Conservation (phyloP, 2,888 invertebrate genomes). For the Aleiodes alternator region DNA sequence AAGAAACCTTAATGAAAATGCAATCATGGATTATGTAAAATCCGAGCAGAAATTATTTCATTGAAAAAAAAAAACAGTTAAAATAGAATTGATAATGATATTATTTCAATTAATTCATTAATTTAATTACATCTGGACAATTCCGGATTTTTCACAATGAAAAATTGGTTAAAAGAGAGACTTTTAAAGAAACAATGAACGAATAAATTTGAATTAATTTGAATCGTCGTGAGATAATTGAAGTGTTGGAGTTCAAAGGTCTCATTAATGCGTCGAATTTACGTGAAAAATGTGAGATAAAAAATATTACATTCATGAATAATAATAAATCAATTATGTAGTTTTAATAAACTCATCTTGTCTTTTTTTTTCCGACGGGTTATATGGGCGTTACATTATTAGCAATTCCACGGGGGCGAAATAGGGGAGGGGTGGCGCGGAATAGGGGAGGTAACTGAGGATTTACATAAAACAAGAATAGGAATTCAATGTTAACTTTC, state of each 20-base stretch:
- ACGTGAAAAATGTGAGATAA: neutral
- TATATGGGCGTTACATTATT: slow-evolving; percentile 11
- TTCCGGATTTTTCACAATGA: neutral
- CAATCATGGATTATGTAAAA: no score
- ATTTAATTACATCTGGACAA: neutral
- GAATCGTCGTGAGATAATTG: slow-evolving; percentile 28
- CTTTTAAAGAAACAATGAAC: slow-evolving; percentile 2
- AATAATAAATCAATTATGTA: slow-evolving; percentile 39
- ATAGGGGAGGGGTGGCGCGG: no score
- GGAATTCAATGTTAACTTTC: slow-evolving; percentile 19
- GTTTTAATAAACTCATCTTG: slow-evolving; percentile 17
- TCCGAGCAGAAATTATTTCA: no score
- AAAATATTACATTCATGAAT: slow-evolving; percentile 32
- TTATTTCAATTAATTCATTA: neutral
- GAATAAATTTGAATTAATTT: slow-evolving; percentile 11
- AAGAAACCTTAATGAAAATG: no score
- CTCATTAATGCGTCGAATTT: no score
- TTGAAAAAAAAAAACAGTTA: neutral
- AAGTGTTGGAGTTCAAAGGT: neutral
- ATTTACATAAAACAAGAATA: slow-evolving; percentile 22
- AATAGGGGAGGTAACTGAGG: no score
- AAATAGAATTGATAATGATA: neutral
- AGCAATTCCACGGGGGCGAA: neutral
- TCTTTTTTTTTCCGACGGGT: neutral
- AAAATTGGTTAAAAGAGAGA: neutral